These are phyloP conservation scores for Anoncus sp. DNA, from an alignment of 2,888 invertebrate genomes.

Conservation along the genomic window DNA sequence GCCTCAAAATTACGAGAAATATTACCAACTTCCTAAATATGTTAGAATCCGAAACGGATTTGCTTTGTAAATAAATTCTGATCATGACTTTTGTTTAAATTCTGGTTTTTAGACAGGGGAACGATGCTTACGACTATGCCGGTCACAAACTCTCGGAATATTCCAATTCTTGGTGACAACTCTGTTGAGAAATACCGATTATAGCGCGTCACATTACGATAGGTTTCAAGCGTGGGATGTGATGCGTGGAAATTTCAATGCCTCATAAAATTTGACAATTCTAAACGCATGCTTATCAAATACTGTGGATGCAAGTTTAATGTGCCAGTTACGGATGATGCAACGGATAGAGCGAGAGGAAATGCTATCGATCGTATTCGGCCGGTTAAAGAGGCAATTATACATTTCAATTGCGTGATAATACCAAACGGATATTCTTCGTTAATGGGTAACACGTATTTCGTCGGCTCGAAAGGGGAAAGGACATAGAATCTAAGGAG, in stretches of 20 bases:
- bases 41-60: no score
- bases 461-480: background rate
- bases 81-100: background rate
- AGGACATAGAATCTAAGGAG: background rate
- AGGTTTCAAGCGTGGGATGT: background rate
- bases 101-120: no score
- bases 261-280: background rate
- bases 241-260: background rate
- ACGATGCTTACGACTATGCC: no score
- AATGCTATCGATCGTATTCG: background rate
- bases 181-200: background rate
- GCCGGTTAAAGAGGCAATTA: conserved; percentile 3
- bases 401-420: conserved; percentile 31
- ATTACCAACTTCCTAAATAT: no score
- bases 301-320: background rate
- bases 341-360: background rate
- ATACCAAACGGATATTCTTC: conserved; percentile 27
- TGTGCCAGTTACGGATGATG: conserved; percentile 2
- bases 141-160: background rate
- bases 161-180: background rate
- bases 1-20: no score
- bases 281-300: background rate
- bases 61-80: no score
- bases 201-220: background rate
- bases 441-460: conserved; percentile 26